Evolutionary conservation across 2,888 invertebrate genomes (phyloP), one percentile per base, ranked within the genome.

Genomic region (Thysanoteuthis rhombus): DNA sequence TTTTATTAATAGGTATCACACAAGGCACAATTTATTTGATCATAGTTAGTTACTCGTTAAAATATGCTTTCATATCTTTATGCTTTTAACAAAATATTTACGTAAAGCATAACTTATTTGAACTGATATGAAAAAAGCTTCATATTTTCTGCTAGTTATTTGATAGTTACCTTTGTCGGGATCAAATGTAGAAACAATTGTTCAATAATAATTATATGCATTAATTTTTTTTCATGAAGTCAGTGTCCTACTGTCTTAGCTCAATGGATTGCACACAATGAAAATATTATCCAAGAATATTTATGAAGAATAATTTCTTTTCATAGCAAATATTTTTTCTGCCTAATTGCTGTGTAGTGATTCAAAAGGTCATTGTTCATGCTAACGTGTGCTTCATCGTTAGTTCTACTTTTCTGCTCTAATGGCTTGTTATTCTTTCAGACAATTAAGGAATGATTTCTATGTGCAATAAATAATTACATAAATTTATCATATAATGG

Each of bases 211-310:
- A 47, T 22, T 47, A 47, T 16, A 52, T 25, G 25, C 22, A 52
- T 52, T 52, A 22, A n/a, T n/a, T 75, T 75, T 75, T 75, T 75
- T n/a, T 75, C 12, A n/a, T n/a, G n/a, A n/a, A n/a, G 75, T 75
- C n/a, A 75, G 10, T 75, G n/a, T n/a, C 75, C 75, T n/a, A n/a
- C 75, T n/a, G 75, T 75, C 75, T 75, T 75, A n/a, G n/a, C n/a
- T n/a, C n/a, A 75, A 75, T 75, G 75, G 75, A n/a, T 75, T 75
- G 10, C 75, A 16, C n/a, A 75, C 75, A 75, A 75, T 75, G n/a
- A 75, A 75, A n/a, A 75, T 52, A n/a, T n/a, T n/a, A 75, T n/a
- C 75, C 75, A 75, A 75, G n/a, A 75, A 75, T 75, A 75, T 75
- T 75, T n/a, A n/a, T 75, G 75, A 10, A n/a, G n/a, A 75, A 75